Evolutionary conservation across 2,888 invertebrate genomes (phyloP), one percentile per base, ranked within the genome.

Genomic region (Amiota mariae): DNA sequence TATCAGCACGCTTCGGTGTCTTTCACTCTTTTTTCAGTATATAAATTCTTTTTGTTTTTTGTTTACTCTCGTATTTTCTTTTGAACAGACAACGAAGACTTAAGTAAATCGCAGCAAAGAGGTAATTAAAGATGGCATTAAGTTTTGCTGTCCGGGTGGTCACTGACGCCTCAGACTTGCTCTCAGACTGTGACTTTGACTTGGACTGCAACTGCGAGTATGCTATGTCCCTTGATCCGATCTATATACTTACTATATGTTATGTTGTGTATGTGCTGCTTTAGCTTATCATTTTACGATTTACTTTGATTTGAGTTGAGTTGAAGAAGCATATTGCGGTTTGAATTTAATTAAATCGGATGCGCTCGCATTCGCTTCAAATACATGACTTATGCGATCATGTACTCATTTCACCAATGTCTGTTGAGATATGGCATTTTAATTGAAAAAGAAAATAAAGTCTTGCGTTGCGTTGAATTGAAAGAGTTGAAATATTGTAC

Each of bases 261-360:
- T 6, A 36, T 36, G 36, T 6, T 36, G 6, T 6, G 6, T 36
- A 36, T 36, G 36, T 36, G 24, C 3, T 36, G 36, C 36, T 6
- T 36, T 36, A 36, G 77, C 80, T 83, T 83, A 85, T 83, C 85
- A 77, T 64, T 81, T 78, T 78, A 78, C 78, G 76, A 84, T 84
- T 84, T 78, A 84, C 81, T 81, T 81, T 78, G 77, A 84, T 82
- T 82, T 80, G 51, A 75, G 76, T 82, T 80, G 51, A 75, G 76
- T 46, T 54, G 36, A n/a, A 20, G 56, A 49, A 15, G 63, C 46
- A 63, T 13, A 46, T 13, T 46, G 24, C 79, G 80, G 80, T 82
- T 82, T 86, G 87, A 87, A 84, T 86, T 87, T 87, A 87, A 88
- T 87, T 84, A 81, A 85, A 78, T 81, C 78, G 77, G 83, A 85